A percentile compares a stretch with the other conserved stretches of the same genome.
Evolutionary conservation across 2,888 invertebrate species (phyloP).

Genomic region (Caenorhabditis angaria): DNA sequence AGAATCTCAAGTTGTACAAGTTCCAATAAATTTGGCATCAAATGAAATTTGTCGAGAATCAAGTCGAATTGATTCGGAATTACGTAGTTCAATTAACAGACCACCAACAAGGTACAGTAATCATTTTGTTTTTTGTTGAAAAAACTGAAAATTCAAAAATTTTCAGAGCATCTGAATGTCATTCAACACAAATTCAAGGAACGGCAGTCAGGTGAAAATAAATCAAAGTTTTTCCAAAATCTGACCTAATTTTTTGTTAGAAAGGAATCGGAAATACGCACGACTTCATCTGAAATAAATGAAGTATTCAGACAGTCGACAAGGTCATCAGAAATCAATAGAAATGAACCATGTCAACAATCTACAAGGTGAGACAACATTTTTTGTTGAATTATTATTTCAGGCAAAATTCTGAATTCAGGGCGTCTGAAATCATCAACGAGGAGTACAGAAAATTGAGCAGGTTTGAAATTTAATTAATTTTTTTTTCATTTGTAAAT

Average conservation of each 20-base stretch:
- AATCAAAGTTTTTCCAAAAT: too few relatives aligned
- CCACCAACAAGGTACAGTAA: not conserved
- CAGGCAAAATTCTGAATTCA: too few relatives aligned
- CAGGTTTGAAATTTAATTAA: too few relatives aligned
- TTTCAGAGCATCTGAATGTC: not conserved
- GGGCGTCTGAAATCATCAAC: too few relatives aligned
- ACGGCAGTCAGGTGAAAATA: not conserved
- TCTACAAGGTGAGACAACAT: not conserved
- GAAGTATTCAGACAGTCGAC: not conserved
- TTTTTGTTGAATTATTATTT: not conserved
- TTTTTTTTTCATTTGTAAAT: too few relatives aligned
- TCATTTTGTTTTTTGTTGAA: not conserved
- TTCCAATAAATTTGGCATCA: slow-evolving; percentile 5
- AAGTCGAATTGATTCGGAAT: too few relatives aligned
- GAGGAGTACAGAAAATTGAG: too few relatives aligned
- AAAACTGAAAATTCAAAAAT: not conserved
- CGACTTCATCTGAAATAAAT: not conserved
- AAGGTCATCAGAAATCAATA: not conserved
- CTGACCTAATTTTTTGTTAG: too few relatives aligned
- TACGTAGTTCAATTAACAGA: too few relatives aligned
- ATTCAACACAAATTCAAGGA: too few relatives aligned
- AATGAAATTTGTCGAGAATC: not conserved
- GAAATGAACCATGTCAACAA: not conserved
- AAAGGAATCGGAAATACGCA: not conserved
- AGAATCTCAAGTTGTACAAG: slow-evolving; percentile 23